Conservation (phyloP, 92 coral and sea anemone species). For the Umimayanthus chanpuru region DNA sequence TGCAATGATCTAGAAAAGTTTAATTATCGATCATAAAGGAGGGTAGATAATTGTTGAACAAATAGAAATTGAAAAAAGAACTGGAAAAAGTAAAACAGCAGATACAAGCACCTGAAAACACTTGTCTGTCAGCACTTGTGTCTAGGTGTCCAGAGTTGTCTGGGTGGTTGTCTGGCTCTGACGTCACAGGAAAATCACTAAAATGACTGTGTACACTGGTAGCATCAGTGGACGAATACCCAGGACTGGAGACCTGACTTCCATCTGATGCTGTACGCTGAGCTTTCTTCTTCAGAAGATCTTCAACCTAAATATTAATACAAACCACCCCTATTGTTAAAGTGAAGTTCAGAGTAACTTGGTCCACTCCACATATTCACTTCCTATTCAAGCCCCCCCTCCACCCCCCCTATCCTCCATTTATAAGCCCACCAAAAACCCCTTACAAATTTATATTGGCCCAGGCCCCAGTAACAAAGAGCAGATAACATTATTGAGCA, state of each 20-base stretch:
- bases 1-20: too few relatives aligned
- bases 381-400: too few relatives aligned
- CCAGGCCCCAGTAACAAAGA: too few relatives aligned
- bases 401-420: too few relatives aligned
- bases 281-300: conserved; percentile 65
- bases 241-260: conserved; percentile 69
- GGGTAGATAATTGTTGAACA: background rate
- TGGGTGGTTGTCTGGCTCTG: conserved; percentile 27
- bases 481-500: too few relatives aligned
- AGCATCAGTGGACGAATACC: conserved; percentile 63
- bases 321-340: background rate
- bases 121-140: conserved; percentile 38
- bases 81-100: background rate
- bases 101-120: conserved; percentile 49
- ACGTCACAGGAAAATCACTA: conserved; percentile 63
- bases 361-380: background rate
- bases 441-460: too few relatives aligned
- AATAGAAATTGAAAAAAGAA: background rate
- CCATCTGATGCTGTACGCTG: conserved; percentile 73
- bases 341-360: background rate
- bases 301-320: conserved; percentile 60
- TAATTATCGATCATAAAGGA: too few relatives aligned
- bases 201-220: conserved; percentile 67
- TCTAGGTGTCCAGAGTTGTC: conserved; percentile 45
- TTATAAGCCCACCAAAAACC: too few relatives aligned